Percentiles rank a stretch among this genome's conserved stretches.
These are phyloP conservation scores for Miltochrista miniata DNA, from an alignment of 2,888 invertebrate species.

Conservation along the genomic window DNA sequence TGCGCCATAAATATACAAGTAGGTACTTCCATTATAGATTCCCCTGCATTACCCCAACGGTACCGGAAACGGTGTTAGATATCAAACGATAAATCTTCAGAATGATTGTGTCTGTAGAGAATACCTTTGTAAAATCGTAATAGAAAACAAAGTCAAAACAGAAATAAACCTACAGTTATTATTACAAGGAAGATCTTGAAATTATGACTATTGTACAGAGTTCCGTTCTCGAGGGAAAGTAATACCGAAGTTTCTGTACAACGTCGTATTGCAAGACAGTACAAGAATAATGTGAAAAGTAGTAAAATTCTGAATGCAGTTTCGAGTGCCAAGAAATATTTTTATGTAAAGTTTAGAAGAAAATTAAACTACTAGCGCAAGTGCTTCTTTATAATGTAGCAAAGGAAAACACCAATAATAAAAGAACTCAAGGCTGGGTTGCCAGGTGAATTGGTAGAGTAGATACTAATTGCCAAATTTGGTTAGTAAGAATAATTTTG, in stretches of 20 bases:
- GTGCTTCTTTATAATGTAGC: too few species aligned
- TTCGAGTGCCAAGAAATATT: neutral
- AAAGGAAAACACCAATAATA: too few species aligned
- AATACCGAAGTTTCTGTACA: neutral
- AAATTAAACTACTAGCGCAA: too few species aligned
- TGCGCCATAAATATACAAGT: neutral
- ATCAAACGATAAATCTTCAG: slow-evolving; percentile 14
- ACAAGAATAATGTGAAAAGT: neutral
- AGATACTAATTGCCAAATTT: too few species aligned
- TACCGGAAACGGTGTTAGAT: slow-evolving; percentile 7
- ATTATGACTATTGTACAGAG: slow-evolving; percentile 1
- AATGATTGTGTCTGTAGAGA: slow-evolving; percentile 1
- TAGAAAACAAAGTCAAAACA: neutral
- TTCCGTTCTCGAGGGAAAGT: neutral
- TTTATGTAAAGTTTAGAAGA: neutral
- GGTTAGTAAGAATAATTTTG: too few species aligned
- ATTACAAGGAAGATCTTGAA: neutral
- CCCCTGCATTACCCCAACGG: slow-evolving; percentile 7
- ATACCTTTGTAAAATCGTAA: neutral
- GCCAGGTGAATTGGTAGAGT: too few species aligned
- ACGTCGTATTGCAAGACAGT: neutral
- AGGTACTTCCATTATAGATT: neutral
- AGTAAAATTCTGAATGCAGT: neutral
- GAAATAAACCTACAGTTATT: neutral
- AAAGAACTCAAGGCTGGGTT: too few species aligned